Evolutionary conservation across 2,888 invertebrate species (phyloP), one percentile per base, ranked within the genome.

Genomic region (Microchrysa polita): DNA sequence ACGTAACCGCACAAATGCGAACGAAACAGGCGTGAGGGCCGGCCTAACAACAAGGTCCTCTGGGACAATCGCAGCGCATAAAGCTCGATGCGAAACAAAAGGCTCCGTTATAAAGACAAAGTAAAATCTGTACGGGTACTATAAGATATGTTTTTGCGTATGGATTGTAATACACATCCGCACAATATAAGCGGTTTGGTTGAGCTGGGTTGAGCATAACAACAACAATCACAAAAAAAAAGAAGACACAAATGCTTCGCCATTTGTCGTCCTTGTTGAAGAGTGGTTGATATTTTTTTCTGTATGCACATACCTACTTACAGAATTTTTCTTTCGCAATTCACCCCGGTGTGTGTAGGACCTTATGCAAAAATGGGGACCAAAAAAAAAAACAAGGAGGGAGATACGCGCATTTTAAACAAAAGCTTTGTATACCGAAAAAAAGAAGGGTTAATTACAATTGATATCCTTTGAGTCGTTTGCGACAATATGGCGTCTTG

Each of bases 401-500:
- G 12, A 48, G 48, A 48, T 48, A 48, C 48, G 65, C 65, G 12
- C n/a, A 44, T 60, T 34, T 34, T 2, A 60, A 60, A 60, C 61
- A 34, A 61, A 61, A 61, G 61, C 18, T 18, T 20, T 42, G 14
- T 44, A 20, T 22, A 63, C 12, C 42, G 9, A 65, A 65, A 20
- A 14, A n/a, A 10, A 65, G 48, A 48, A 65, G 65, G 65, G 65
- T 65, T 65, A 65, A 65, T 44, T 65, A 65, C 48, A 65, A 65
- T 65, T 65, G 65, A 44, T 65, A 65, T 44, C 48, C 48, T 48
- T 65, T 65, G 65, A 44, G 48, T 65, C 48, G 14, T 18, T 20
- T 20, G 65, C 65, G 65, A 65, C 65, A 65, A 65, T 48, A 65
- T 65, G 65, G 65, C 65, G 65, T 65, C 65, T 44, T 16, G n/a